Conservation (phyloP, 2,888 invertebrate genomes). For the Pomacea canaliculata region DNA sequence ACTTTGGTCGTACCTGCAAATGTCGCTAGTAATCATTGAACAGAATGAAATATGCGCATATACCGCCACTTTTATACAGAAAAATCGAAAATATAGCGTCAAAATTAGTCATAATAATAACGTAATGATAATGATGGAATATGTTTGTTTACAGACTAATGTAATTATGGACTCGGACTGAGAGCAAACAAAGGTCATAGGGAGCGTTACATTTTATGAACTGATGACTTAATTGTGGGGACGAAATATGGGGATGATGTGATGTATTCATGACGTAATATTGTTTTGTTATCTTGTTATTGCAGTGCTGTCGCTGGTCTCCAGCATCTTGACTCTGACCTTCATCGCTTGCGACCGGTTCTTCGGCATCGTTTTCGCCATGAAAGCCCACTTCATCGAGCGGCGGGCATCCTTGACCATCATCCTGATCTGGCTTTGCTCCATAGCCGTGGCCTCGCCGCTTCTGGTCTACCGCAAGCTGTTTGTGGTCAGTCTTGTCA, state of each 20-base stretch:
- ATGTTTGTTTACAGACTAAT: too few species aligned
- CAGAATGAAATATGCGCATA: too few species aligned
- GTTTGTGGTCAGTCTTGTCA: slow-evolving; percentile 67
- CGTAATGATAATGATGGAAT: too few species aligned
- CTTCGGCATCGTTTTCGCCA: slow-evolving; percentile 82
- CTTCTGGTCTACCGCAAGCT: slow-evolving; percentile 66
- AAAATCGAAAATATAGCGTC: too few species aligned
- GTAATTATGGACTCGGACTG: too few species aligned
- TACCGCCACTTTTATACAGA: too few species aligned
- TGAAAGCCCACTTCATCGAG: slow-evolving; percentile 79
- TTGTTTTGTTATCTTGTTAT: slow-evolving; percentile 24
- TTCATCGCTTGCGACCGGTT: slow-evolving; percentile 86
- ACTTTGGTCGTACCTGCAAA: too few species aligned
- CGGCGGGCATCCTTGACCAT: slow-evolving; percentile 78
- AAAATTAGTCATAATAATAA: too few species aligned
- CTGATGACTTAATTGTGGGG: too few species aligned
- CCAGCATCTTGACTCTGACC: slow-evolving; percentile 83
- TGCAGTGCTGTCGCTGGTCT: slow-evolving; percentile 79
- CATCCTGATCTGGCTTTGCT: slow-evolving; percentile 77
- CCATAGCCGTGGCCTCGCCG: slow-evolving; percentile 75
- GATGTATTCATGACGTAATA: background rate
- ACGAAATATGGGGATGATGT: background rate
- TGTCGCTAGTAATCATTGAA: too few species aligned
- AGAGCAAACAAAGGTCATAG: too few species aligned
- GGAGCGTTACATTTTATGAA: too few species aligned